phyloP scores from a whole-genome alignment of 1,140 invertebrate genomes.

The Tribolium castaneum region DNA sequence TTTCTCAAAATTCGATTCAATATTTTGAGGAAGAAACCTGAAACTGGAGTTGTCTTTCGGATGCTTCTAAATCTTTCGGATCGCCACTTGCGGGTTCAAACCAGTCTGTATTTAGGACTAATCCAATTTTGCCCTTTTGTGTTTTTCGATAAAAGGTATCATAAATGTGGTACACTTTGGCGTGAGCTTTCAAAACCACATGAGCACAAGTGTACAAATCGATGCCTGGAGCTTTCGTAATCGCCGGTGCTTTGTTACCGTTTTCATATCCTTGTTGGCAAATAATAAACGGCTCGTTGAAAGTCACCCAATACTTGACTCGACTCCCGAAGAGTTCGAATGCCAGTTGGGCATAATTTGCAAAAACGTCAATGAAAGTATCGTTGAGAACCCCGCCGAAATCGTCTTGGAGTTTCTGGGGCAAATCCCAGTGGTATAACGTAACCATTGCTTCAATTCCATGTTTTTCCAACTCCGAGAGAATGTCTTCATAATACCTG shows the following conservation, averaged over 20 bases:
- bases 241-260: conserved; percentile 48
- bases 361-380: conserved; percentile 57
- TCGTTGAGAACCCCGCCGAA: conserved; percentile 60
- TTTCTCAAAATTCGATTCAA: neutral
- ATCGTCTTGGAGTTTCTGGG: conserved; percentile 62
- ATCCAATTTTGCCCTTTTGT: conserved; percentile 50
- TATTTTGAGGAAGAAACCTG: conserved; percentile 47
- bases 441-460: conserved; percentile 74
- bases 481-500: conserved; percentile 73
- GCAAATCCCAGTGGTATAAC: conserved; percentile 60
- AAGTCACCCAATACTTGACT: conserved; percentile 66
- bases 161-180: conserved; percentile 52
- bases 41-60: conserved; percentile 63
- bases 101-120: too few species aligned
- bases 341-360: conserved; percentile 57
- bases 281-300: conserved; percentile 65
- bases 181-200: conserved; percentile 54
- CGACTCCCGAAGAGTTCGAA: conserved; percentile 53
- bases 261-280: conserved; percentile 50
- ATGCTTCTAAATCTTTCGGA: conserved; percentile 63
- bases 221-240: conserved; percentile 52
- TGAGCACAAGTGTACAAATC: conserved; percentile 54
- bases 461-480: conserved; percentile 69
- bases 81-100: conserved; percentile 62
- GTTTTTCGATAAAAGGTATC: conserved; percentile 47